Evolutionary conservation across 2,797 vertebrate genomes (phyloP).

Genomic region (Eremophila alpestris): DNA sequence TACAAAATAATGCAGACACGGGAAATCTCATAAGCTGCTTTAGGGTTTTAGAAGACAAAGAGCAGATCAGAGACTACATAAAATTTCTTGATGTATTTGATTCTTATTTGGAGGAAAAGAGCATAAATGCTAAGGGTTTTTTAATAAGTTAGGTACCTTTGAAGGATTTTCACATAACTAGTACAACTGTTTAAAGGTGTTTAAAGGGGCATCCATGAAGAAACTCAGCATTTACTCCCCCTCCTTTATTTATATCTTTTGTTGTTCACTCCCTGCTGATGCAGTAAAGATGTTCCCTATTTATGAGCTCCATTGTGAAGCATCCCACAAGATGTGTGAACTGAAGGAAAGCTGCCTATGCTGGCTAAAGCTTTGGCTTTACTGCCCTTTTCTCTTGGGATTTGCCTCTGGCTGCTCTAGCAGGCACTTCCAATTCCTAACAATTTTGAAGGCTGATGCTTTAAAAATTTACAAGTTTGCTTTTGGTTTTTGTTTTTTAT

Average conservation of each 20-base stretch:
- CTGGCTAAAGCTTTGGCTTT: not conserved
- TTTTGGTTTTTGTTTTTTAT: not conserved
- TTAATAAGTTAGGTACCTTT: not conserved
- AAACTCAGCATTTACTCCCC: not conserved
- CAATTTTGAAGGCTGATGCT: not conserved
- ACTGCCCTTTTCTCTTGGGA: not conserved
- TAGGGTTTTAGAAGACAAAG: not conserved
- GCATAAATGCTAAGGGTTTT: not conserved
- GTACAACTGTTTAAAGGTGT: not conserved
- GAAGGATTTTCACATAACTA: not conserved
- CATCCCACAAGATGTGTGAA: not conserved
- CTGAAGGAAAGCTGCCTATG: not conserved
- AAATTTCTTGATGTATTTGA: not conserved
- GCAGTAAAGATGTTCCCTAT: not conserved
- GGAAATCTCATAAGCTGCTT: not conserved
- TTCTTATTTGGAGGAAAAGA: not conserved
- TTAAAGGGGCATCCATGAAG: not conserved
- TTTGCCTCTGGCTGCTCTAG: not conserved
- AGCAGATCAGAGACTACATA: not conserved
- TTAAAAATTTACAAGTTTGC: not conserved
- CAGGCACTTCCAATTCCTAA: not conserved
- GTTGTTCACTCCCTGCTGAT: not conserved
- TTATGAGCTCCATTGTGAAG: not conserved
- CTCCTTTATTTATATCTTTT: not conserved
- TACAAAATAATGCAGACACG: not conserved